These are phyloP conservation scores for Lissocephala sabroskyi DNA, from an alignment of 2,888 invertebrate species.

Conservation along the genomic window DNA sequence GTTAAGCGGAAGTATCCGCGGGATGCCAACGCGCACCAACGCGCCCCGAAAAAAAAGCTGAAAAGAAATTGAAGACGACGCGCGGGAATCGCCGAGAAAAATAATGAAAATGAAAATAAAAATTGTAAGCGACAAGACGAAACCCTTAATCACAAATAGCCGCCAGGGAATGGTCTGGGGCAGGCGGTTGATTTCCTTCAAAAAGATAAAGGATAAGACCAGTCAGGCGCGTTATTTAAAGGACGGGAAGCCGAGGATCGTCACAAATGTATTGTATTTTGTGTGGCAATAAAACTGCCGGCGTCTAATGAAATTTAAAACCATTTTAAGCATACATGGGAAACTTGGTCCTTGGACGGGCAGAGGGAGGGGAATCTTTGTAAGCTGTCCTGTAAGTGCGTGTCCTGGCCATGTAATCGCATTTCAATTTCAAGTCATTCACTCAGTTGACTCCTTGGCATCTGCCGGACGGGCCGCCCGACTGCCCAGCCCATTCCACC, in stretches of 20 bases:
- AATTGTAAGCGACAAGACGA: slow-evolving; percentile 57
- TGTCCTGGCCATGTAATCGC: slow-evolving; percentile 71
- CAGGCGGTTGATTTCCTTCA: too few relatives aligned
- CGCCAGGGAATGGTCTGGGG: too few relatives aligned
- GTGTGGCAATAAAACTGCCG: slow-evolving; percentile 51
- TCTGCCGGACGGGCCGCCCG: background rate
- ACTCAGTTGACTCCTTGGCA: slow-evolving; percentile 17
- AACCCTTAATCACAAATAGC: slow-evolving; percentile 52
- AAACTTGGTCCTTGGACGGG: background rate
- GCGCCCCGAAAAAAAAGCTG: slow-evolving; percentile 7
- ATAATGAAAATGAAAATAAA: slow-evolving; percentile 51
- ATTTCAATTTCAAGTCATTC: slow-evolving; percentile 67
- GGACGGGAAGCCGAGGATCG: too few relatives aligned
- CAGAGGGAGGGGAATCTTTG: slow-evolving; percentile 21
- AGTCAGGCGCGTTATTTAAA: too few relatives aligned
- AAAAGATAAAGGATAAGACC: too few relatives aligned
- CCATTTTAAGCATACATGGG: slow-evolving; percentile 17
- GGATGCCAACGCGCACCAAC: slow-evolving; percentile 58
- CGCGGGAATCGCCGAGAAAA: slow-evolving; percentile 13
- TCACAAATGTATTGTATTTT: slow-evolving; percentile 23
- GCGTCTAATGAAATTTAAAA: slow-evolving; percentile 56
- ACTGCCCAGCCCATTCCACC: background rate
- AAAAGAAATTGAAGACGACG: slow-evolving; percentile 10
- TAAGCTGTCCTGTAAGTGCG: slow-evolving; percentile 49
- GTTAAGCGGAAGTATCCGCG: slow-evolving; percentile 70